Evolutionary conservation across 2,113 vertebrate species (phyloP), one percentile per base, ranked within the genome.

Genomic region (Rhabdornis inornatus): DNA sequence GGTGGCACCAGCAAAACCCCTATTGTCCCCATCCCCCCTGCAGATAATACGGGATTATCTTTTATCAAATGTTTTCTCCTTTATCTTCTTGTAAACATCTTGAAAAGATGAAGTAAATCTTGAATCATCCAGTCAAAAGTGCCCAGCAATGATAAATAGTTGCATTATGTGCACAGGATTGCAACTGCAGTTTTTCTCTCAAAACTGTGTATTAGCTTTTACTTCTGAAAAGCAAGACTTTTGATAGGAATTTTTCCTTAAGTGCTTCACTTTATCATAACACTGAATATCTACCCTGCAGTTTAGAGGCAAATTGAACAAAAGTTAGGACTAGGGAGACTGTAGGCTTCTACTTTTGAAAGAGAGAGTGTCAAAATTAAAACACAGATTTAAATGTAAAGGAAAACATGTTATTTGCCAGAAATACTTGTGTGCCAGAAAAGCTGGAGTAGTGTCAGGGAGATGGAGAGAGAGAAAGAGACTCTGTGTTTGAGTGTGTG

Each of bases 131-230:
- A 87, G 80, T 95, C 83, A 88, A 87, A 94, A 96, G 86, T 68
- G 78, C 69, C 85, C 94, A 92, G 63, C 89, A 72, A 84, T 96
- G 97, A 97, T 97, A 95, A 98, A 98, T 94, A 94, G 92, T 45
- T 17, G 49, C 89, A 97, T 98, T 93, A 93, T 50, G 70, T 96
- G 89, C 88, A 76, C 77, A 94, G 90, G 83, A 98, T 96, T 93
- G 88, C 95, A 96, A 97, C 87, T 56, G 85, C 44, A 77, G 21
- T 77, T 56, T 89, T 97, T 95, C 94, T 97, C 95, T 89, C 89
- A 87, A 70, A 77, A 90, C 30, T 94, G 89, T 88, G 61, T 97
- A 97, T 98, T 98, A 97, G 97, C 96, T 97, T 95, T 92, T 96
- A 95, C 97, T 97, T 97, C 93, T 76, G 64, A 97, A 89, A 75